Evolutionary conservation across 2,797 vertebrate species (phyloP).

Genomic region (Sebastes nivosus): DNA sequence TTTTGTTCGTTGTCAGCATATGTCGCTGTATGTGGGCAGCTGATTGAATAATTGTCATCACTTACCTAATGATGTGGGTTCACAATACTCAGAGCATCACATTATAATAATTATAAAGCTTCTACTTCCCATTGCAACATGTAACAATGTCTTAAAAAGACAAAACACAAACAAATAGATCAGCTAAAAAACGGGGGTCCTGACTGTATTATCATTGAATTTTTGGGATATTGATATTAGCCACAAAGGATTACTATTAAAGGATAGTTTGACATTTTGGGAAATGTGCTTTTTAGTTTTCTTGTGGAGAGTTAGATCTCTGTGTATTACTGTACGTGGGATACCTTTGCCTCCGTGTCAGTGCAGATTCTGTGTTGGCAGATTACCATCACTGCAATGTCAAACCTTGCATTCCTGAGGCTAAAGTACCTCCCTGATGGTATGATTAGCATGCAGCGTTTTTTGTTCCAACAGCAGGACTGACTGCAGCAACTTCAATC

Average conservation of each 20-base stretch:
- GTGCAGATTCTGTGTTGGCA: constrained; percentile 7
- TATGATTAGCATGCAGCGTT: constrained; percentile 20
- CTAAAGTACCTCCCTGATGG: constrained; percentile 4
- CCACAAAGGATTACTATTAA: not conserved
- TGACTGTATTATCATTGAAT: not conserved
- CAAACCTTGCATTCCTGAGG: constrained; percentile 20
- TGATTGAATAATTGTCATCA: constrained; percentile 23
- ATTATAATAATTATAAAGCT: not conserved
- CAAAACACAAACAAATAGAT: not conserved
- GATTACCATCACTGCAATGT: constrained; percentile 23
- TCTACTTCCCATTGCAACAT: not conserved
- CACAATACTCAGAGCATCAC: constrained; percentile 6
- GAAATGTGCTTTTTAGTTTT: not conserved
- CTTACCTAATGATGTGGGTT: constrained; percentile 10
- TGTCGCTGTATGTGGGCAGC: not conserved
- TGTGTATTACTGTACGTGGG: not conserved
- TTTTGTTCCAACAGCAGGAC: not conserved
- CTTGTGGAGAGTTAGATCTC: not conserved
- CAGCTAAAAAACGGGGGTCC: not conserved
- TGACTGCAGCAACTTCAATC: not conserved
- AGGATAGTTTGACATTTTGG: not conserved
- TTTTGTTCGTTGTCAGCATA: constrained; percentile 26
- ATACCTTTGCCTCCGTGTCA: not conserved
- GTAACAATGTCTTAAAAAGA: not conserved
- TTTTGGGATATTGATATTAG: not conserved